phyloP scores from a whole-genome alignment of 2,888 invertebrate genomes.

The Esperia sulphurella region DNA sequence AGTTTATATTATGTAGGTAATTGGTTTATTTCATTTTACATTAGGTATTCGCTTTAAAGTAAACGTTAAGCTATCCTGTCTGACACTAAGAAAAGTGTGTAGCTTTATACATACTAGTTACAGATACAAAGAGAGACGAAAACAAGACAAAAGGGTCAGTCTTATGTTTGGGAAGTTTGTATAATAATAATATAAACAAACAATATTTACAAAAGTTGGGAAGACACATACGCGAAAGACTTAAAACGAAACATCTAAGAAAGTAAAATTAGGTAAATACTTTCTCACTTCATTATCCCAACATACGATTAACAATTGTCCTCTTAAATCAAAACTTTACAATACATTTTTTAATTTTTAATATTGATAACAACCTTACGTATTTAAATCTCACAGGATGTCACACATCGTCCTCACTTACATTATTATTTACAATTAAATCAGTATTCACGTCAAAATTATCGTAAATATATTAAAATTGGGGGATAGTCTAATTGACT shows the following conservation, averaged over 20 bases:
- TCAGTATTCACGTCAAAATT: constrained; percentile 58
- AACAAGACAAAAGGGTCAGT: constrained; percentile 78
- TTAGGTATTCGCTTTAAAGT: constrained; percentile 67
- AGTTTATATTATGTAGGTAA: constrained; percentile 35
- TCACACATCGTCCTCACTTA: constrained; percentile 67
- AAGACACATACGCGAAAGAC: constrained; percentile 67
- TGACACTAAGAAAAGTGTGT: constrained; percentile 59
- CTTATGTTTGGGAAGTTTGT: constrained; percentile 79
- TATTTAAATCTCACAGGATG: constrained; percentile 67
- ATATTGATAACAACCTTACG: constrained; percentile 74
- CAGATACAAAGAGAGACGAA: constrained; percentile 67
- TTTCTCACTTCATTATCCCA: constrained; percentile 49
- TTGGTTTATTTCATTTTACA: constrained; percentile 67
- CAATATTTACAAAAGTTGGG: constrained; percentile 76
- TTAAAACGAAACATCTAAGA: constrained; percentile 56
- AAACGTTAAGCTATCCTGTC: constrained; percentile 63
- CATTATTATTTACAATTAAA: constrained; percentile 56
- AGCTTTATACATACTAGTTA: constrained; percentile 53
- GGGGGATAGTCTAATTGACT: constrained; percentile 75
- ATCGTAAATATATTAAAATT: constrained; percentile 58
- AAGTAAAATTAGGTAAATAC: constrained; percentile 44
- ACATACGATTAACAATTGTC: constrained; percentile 56
- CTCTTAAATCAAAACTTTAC: constrained; percentile 49
- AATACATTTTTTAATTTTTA: constrained; percentile 44
- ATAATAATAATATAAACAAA: constrained; percentile 68